Evolutionary conservation across 2,888 invertebrate species (phyloP), one percentile per base, ranked within the genome.

Genomic region (Agrilus cyanescens): DNA sequence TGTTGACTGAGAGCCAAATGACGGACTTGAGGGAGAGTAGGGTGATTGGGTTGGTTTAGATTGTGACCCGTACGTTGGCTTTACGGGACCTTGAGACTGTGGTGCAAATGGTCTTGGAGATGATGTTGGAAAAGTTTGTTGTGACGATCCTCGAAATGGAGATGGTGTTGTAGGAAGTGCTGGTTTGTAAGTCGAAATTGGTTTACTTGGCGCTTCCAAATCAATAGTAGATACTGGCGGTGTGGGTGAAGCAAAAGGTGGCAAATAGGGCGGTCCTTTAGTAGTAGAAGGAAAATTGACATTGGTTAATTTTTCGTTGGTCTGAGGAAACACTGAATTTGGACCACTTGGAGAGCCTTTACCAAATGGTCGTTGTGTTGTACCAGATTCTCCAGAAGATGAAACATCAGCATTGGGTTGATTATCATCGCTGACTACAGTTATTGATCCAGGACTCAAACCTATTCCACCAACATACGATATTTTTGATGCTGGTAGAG

Each of bases 241-340:
- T 2, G 40, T 40, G 1, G 35, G 36, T 16, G 38, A 33, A 18
- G 53, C 53, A 29, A 54, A 46, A 7, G 67, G 67, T 29, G 68
- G 68, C 16, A 68, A 51, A 48, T 68, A 68, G 12, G 58, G 61
- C 2, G 63, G 64, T 12, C 65, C 67, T 46, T 57, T 53, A 14
- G 63, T 52, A 1, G 59, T 58, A 0, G 65, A 63, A n/a, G 55
- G 54, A 44, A 62, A 65, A 29, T 61, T 50, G 2, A 63, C 59
- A 37, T 60, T 57, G 38, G 58, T 57, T 38, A 65, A 58, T 15
- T 62, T 52, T 2, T 55, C 57, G 43, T 63, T 55, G 43, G 56
- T 59, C 45, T 60, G 64, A 47, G 57, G 53, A 37, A 57, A 60
- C 4, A 56, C 50, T 1, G 46, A 45, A 44, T 48, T 54, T 35